Base-by-base conservation (phyloP, 1,140 invertebrate genomes). In the Euwallacea similis region DNA sequence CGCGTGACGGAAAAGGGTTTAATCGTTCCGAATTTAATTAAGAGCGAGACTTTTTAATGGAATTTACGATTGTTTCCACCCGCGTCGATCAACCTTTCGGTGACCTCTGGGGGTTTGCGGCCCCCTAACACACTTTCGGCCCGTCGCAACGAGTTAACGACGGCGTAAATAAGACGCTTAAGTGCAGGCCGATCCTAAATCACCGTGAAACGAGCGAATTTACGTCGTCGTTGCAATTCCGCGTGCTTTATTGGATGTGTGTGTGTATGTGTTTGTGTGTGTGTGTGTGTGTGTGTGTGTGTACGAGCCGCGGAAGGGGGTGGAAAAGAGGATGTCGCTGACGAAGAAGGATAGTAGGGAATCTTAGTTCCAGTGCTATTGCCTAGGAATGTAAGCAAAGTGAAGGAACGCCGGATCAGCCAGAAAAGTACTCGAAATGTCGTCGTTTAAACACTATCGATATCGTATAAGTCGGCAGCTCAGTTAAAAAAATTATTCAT, bases 101-200 rank as follows among this genome's bases (percentile, higher is more conserved):
- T 11, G 9, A 50, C 13, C 46, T 13, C 46, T 11, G 1, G 1
- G 46, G 6, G 0, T 6, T 50, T 50, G 46, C 21, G 21, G 21
- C 21, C 21, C 21, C 13, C 21, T 10, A 58, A 33, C 55, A 58
- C 55, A 15, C 21, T 58, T 33, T 15, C 21, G 21, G 21, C 55
- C n/a, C 21, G 21, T 13, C 55, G n/a, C 21, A 58, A 15, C 21
- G 55, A 10, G 10, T 15, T 58, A 16, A 58, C 55, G 55, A 33
- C 55, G 21, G 15, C 55, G 21, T 58, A 58, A 58, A 58, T 58
- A 58, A 58, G 55, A 58, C 21, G 55, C 55, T 58, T 58, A 58
- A 33, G 55, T 13, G 55, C 55, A 33, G 21, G 10, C 55, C 21
- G 21, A 33, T n/a, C 21, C 13, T 58, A 58, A 58, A 58, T 58